Evolutionary conservation across 2,113 vertebrate species (phyloP).

Genomic region (Psilopsiagon aymara): DNA sequence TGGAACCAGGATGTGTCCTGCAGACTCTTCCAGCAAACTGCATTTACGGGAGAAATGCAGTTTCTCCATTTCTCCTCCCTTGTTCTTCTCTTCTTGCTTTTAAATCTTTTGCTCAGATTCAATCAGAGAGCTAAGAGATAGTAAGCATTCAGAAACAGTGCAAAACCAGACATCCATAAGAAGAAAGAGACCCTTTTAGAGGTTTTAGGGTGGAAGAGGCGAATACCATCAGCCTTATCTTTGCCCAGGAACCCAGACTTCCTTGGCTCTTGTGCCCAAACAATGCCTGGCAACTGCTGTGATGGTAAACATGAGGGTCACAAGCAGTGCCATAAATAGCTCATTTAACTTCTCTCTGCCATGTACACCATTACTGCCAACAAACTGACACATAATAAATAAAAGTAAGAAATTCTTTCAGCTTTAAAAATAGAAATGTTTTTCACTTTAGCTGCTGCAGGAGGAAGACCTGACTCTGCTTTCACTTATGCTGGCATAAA

Average conservation of each 20-base stretch:
- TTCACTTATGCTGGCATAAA: neutral
- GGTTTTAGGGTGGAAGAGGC: neutral
- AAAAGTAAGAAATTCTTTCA: conserved; percentile 33
- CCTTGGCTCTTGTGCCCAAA: neutral
- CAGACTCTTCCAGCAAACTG: neutral
- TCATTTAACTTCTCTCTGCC: neutral
- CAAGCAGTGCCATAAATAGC: neutral
- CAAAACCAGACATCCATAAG: neutral
- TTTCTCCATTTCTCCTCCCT: neutral
- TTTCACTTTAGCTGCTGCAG: conserved; percentile 10
- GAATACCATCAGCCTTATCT: neutral
- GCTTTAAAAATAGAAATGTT: conserved; percentile 40
- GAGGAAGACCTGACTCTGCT: conserved; percentile 17
- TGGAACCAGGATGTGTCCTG: neutral
- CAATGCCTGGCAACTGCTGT: neutral
- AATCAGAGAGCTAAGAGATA: neutral
- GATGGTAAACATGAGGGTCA: neutral
- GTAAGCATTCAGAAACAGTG: neutral
- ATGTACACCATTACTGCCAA: neutral
- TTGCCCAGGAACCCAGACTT: neutral
- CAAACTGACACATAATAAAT: conserved; percentile 11
- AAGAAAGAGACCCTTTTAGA: neutral
- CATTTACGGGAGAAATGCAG: neutral
- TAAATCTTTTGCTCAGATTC: neutral
- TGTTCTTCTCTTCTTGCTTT: neutral